Conservation (phyloP, 2,113 vertebrate genomes). For the Erinaceus europaeus region DNA sequence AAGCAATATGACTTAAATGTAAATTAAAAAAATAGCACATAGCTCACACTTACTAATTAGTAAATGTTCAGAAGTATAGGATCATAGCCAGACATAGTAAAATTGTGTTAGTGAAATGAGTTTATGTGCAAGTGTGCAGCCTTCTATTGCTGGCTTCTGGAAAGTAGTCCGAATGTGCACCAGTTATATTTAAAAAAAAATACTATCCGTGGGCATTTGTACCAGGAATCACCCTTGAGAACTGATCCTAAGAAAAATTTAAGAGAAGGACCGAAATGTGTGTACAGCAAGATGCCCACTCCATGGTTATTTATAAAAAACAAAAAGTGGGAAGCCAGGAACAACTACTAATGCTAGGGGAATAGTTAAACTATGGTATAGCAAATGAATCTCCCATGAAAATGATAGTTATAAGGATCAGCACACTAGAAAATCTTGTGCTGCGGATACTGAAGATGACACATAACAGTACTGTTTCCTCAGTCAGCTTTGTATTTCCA, state of each 20-base stretch:
- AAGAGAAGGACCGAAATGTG: not conserved
- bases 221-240: not conserved
- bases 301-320: not conserved
- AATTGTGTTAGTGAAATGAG: not conserved
- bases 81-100: not conserved
- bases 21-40: conserved; percentile 17
- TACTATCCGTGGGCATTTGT: not conserved
- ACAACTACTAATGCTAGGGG: not conserved
- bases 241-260: conserved; percentile 30
- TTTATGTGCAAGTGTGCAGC: not conserved
- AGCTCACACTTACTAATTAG: conserved; percentile 2
- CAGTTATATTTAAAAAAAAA: not conserved
- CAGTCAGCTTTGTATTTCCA: not conserved
- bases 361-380: not conserved
- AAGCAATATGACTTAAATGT: conserved; percentile 43
- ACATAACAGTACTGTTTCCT: not conserved
- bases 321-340: conserved; percentile 2
- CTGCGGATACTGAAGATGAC: no score
- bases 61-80: conserved; percentile 36
- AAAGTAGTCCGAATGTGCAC: not conserved
- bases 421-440: not conserved
- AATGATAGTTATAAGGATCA: not conserved
- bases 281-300: not conserved
- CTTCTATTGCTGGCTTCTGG: not conserved
- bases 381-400: not conserved